Evolutionary conservation across 2,113 vertebrate species (phyloP).

Genomic region (Urocolius indicus): DNA sequence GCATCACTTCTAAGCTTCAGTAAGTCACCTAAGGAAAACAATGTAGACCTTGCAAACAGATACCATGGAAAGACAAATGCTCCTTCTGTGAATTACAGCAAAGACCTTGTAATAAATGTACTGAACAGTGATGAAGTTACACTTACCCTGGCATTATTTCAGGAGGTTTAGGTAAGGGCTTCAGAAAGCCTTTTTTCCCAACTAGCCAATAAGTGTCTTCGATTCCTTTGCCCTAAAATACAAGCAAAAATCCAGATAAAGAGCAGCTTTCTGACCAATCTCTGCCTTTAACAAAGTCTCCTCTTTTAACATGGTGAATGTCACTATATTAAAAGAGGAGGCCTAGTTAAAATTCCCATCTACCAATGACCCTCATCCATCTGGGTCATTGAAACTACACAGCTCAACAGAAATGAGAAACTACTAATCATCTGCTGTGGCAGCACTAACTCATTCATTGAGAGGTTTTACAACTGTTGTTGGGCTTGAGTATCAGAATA

Average conservation of each 20-base stretch:
- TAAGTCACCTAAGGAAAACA: background rate
- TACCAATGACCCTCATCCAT: background rate
- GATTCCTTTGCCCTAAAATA: slow-evolving; percentile 88
- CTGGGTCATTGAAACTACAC: background rate
- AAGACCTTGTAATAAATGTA: background rate
- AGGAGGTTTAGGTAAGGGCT: slow-evolving; percentile 87
- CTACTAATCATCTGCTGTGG: background rate
- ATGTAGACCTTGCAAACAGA: background rate
- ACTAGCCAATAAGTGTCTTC: slow-evolving; percentile 94
- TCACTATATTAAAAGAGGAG: background rate
- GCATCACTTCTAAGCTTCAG: background rate
- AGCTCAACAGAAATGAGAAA: background rate
- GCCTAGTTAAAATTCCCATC: background rate
- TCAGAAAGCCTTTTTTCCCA: slow-evolving; percentile 86
- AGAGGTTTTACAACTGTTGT: background rate
- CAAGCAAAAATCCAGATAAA: background rate
- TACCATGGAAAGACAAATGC: background rate
- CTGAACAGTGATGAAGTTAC: background rate
- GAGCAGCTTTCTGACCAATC: background rate
- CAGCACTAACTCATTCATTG: background rate
- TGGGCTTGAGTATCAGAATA: background rate
- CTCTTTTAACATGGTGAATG: background rate
- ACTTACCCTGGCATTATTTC: slow-evolving; percentile 90
- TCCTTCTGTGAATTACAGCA: background rate
- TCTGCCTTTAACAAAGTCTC: no score